These are phyloP conservation scores for Urocitellus parryii DNA, from an alignment of 2,113 vertebrate species.

Conservation along the genomic window DNA sequence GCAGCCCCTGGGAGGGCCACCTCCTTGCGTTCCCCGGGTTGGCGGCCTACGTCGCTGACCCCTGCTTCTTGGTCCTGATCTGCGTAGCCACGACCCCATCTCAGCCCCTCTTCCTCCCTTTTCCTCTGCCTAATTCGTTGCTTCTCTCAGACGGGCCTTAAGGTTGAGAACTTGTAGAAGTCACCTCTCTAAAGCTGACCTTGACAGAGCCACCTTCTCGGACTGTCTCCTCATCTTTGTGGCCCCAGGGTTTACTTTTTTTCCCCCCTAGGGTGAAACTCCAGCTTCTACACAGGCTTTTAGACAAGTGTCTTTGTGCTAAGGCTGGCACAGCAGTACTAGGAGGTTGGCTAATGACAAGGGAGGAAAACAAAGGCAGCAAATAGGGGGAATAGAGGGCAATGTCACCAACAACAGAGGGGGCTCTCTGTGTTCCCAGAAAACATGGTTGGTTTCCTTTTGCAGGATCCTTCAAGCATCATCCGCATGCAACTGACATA, in stretches of 20 bases:
- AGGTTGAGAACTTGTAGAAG: neutral
- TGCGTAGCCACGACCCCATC: neutral
- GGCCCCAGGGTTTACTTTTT: neutral
- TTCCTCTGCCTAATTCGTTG: accelerated
- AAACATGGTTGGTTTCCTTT: slow-evolving; percentile 60
- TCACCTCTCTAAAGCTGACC: neutral
- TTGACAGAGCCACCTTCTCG: accelerated
- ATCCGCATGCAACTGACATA: neutral
- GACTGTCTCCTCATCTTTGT: neutral
- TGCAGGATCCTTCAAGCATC: slow-evolving; percentile 14
- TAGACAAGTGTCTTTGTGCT: slow-evolving; percentile 63
- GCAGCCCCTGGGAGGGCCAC: neutral
- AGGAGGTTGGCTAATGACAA: slow-evolving; percentile 44
- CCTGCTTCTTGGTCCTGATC: neutral
- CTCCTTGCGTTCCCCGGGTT: neutral
- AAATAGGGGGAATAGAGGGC: neutral
- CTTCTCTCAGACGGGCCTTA: neutral
- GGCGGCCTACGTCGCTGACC: too few relatives aligned
- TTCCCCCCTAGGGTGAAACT: neutral
- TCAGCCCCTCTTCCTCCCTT: accelerated
- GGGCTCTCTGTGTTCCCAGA: slow-evolving; percentile 24
- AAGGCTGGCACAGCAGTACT: neutral
- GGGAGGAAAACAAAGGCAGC: slow-evolving; percentile 71
- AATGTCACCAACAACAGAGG: slow-evolving; percentile 7
- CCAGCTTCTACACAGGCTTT: neutral